Evolutionary conservation across 2,888 invertebrate genomes (phyloP), one percentile per base, ranked within the genome.

Genomic region (Lasioglossum lativentre): DNA sequence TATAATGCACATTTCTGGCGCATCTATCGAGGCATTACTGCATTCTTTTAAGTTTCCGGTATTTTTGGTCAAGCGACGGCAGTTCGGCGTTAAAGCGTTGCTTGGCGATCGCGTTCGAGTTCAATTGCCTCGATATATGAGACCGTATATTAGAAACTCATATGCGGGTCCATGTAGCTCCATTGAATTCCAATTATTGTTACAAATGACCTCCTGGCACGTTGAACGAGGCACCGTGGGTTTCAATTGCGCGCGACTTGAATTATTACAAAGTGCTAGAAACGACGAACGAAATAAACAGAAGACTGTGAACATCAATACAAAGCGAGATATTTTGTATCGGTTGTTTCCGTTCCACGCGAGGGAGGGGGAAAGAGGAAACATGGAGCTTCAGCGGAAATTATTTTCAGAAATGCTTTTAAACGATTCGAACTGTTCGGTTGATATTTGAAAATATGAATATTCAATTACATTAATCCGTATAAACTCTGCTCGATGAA

Each of bases 171-270:
- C 71, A 63, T 75, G 42, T 38, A 75, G 16, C 42, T 75, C 78
- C 59, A 78, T 75, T 66, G 75, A 84, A 84, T 70, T 77, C 30
- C 73, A 77, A 47, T 84, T 77, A 78, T 47, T 68, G 75, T 66
- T 66, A 47, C 72, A 34, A 42, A 80, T 76, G 75, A 73, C 75
- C 66, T 75, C 63, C 27, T 42, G 52, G n/a, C 34, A 59, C n/a
- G 47, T 52, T 38, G 30, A 66, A 59, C 19, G 52, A 66, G 47
- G 40, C 40, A 38, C 47, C 47, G n/a, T 52, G 23, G 12, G 30
- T 42, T 42, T 30, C 63, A 63, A 75, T 75, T 45, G 30, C 63
- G 30, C 63, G 63, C 30, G 0, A 66, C 45, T 70, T 40, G n/a
- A 38, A 56, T 56, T 16, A 56, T 56, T 59, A 19, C 40, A 23